Evolutionary conservation across 2,797 vertebrate genomes (phyloP), one percentile per base, ranked within the genome.

Genomic region (Muscicapa striata): DNA sequence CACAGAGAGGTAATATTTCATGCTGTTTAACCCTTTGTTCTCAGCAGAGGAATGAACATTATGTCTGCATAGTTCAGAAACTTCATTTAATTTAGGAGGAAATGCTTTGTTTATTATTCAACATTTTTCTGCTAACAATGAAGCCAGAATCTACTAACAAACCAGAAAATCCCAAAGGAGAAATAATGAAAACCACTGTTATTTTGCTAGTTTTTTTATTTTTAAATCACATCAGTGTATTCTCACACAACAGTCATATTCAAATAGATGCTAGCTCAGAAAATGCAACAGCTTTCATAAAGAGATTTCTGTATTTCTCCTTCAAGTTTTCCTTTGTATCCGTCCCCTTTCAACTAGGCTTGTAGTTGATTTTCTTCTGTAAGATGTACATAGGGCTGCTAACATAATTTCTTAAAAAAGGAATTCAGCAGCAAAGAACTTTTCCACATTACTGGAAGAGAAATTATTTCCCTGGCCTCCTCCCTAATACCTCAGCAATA

Each of bases 181-280:
- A 95, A 97, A 96, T 95, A 96, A 97, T 96, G 75, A 97, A 96
- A 97, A 95, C 76, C 85, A 93, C 90, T 95, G 55, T 64, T 94
- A 90, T 95, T 95, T 96, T 97, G 74, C 64, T 96, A 73, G 48
- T 52, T 52, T 57, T 96, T 96, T 96, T 96, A 94, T 95, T 90
- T 97, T 97, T 94, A 95, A 95, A 64, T 83, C 73, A 90, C 70
- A 62, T 69, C 52, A 84, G 29, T 78, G 55, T 68, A 73, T 91
- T 78, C n/a, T 84, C 90, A 38, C 51, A 77, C 52, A 94, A 82
- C 49, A 75, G 68, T 87, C 49, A 11, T 85, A 70, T 91, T 90
- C 84, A 94, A 68, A 94, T 64, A 91, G 84, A 89, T 73, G 40
- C 38, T 93, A 94, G 69, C 59, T 68, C 41, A 88, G 73, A 94